Base-by-base conservation (phyloP, 2,888 invertebrate species). In the Aricia artaxerxes region DNA sequence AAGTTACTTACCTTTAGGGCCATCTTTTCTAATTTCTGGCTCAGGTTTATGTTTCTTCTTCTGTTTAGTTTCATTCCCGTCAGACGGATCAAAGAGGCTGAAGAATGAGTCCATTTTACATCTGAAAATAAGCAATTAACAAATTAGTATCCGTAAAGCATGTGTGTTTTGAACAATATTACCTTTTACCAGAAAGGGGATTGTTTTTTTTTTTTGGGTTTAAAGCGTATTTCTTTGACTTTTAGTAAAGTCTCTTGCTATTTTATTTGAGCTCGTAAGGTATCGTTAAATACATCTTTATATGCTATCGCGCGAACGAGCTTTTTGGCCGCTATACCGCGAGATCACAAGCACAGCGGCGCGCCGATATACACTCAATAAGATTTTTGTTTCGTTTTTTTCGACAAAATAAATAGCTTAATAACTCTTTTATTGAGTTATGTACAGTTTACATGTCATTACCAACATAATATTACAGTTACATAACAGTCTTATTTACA, bases 51-150 rank as follows among this genome's bases (percentile, higher is more conserved):
- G 95, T 82, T 95, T 94, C 78, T 91, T 92, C 83, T 94, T 94
- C n/a, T 91, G 92, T 76, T 95, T 95, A 80, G 87, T 91, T 81
- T 92, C 89, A 61, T 82, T 86, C 0, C 91, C 90, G 7, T 94
- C 94, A 0, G 95, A 88, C 1, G 97, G 97, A 88, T 97, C 97
- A 88, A 98, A 98, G 49, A 98, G 95, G 84, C 97, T 97, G 84
- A 97, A 94, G 91, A 98, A 97, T 0, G 97, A 97, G 84, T 98
- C 98, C 98, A 98, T 98, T 44, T 75, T 82, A 78, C 69, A 77
- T 73, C 77, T 77, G 24, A 78, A 79, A 53, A 53, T 53, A 53
- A 13, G 11, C 53, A 53, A 13, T 53, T 53, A 16, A 57, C 11
- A 13, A 57, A 11, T 16, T 57, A 57, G 4, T 60, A 16, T 60